A percentile compares a stretch with the other conserved stretches of the same genome.
Evolutionary conservation across 2,888 invertebrate genomes (phyloP).

Genomic region (Tipula unca): DNA sequence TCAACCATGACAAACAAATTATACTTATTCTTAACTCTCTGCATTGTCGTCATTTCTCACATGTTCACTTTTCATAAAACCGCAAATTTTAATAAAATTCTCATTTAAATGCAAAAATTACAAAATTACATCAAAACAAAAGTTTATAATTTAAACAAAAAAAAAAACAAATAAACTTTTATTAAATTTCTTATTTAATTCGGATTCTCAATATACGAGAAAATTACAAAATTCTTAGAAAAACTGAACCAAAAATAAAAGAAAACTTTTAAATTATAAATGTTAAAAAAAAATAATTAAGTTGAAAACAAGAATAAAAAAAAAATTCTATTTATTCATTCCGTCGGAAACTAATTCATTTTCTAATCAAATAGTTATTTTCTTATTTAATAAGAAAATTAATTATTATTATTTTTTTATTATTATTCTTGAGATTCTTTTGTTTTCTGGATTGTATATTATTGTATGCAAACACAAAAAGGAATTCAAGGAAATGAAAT

Average conservation of each 20-base stretch:
- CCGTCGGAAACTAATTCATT: background rate
- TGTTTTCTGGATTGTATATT: background rate
- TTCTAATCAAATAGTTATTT: conserved; percentile 14
- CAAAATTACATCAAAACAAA: background rate
- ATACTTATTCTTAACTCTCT: no score
- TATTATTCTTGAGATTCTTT: background rate
- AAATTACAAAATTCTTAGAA: background rate
- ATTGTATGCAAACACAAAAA: background rate
- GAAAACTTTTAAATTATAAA: background rate
- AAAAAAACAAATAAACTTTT: background rate
- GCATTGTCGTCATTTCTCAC: background rate
- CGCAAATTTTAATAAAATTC: background rate
- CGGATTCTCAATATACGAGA: background rate
- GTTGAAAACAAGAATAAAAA: background rate
- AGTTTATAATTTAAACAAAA: background rate
- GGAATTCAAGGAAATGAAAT: background rate
- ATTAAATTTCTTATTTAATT: background rate
- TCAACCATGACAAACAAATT: no score
- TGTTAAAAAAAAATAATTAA: no score
- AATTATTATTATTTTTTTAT: background rate
- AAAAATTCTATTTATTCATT: background rate
- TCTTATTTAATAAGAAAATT: background rate
- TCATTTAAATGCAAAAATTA: background rate
- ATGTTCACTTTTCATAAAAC: background rate
- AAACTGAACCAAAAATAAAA: background rate